Base-by-base conservation (phyloP, 2,888 invertebrate species). In the Steinernema hermaphroditum region DNA sequence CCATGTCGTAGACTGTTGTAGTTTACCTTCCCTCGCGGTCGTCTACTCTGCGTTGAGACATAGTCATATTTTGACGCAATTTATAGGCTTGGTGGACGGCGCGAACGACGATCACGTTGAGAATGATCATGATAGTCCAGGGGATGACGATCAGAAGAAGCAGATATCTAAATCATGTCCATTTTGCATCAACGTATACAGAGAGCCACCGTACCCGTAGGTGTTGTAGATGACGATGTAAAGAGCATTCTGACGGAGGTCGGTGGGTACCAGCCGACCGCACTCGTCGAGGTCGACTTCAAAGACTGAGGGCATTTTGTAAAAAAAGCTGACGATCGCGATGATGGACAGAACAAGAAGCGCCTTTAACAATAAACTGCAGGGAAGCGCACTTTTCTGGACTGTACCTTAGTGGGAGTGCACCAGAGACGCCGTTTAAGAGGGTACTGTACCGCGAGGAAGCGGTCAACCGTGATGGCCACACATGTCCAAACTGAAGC, bases 401-500 rank as follows among this genome's bases (percentile, higher is more conserved):
- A 24, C 24, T 16, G 1, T 68, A 69, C 72, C 80, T 41, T 76
- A 57, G 24, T 77, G 71, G 82, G 80, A 29, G 83, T 83, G 72
- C 81, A 83, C 82, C 81, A 83, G 27, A 83, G 77, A 54, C 82
- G 79, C 71, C 77, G 82, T 46, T 83, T 80, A 16, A 84, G 76
- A 16, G 84, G 84, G 69, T 83, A 84, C 27, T 80, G 78, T 16
- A 84, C 83, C 0, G 84, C 84, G 27, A 84, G 72, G 49, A 82
- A 83, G 1, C 84, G 81, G 70, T 84, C 84, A 9, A 84, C 79
- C 2, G 84, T 85, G 8, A 84, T 82, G 14, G 85, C 84, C n/a
- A 84, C 84, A 57, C 82, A 84, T 22, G 85, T 85, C 82, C 82
- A 84, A 22, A 84, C 84, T 9, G 81, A 81, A 14, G 82, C 82